Percentiles rank a stretch among this genome's conserved stretches.
These are phyloP conservation scores for Agrotis segetum DNA, from an alignment of 2,888 invertebrate genomes.

Conservation along the genomic window DNA sequence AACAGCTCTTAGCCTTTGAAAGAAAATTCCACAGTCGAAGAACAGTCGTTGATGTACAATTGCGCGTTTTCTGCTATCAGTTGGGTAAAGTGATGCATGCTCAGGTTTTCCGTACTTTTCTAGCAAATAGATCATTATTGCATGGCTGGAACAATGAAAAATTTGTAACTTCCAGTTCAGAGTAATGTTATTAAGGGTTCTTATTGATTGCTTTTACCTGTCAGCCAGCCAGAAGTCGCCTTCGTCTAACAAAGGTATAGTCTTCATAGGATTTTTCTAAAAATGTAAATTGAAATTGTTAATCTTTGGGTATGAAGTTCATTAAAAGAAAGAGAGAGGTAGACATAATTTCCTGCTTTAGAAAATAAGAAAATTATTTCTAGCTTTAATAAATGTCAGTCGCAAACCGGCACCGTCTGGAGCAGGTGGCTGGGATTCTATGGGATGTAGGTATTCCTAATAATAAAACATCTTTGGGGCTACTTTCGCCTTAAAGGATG, in stretches of 20 bases:
- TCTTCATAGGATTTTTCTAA: conserved; percentile 88
- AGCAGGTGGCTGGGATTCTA: no score
- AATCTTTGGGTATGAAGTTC: no score
- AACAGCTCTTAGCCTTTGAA: conserved; percentile 80
- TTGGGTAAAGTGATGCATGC: conserved; percentile 78
- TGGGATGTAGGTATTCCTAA: no score
- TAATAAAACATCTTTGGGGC: no score
- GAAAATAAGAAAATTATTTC: no score
- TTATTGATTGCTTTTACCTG: conserved; percentile 71
- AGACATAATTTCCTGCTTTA: no score
- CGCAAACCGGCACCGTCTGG: no score
- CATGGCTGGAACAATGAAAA: conserved; percentile 74
- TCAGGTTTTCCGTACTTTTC: conserved; percentile 81
- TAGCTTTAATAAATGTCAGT: no score
- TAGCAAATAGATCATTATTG: conserved; percentile 82
- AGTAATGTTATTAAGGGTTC: not conserved
- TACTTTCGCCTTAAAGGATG: no score
- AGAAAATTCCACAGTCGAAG: conserved; percentile 84
- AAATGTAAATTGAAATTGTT: conserved; percentile 35
- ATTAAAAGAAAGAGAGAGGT: no score
- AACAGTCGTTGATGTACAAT: conserved; percentile 81
- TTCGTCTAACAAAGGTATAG: conserved; percentile 82
- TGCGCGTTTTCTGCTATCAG: conserved; percentile 77
- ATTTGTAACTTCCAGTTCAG: not conserved
- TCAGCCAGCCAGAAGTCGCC: conserved; percentile 82